Conservation (phyloP, 2,113 vertebrate species). For the Chaetodon trifascialis region DNA sequence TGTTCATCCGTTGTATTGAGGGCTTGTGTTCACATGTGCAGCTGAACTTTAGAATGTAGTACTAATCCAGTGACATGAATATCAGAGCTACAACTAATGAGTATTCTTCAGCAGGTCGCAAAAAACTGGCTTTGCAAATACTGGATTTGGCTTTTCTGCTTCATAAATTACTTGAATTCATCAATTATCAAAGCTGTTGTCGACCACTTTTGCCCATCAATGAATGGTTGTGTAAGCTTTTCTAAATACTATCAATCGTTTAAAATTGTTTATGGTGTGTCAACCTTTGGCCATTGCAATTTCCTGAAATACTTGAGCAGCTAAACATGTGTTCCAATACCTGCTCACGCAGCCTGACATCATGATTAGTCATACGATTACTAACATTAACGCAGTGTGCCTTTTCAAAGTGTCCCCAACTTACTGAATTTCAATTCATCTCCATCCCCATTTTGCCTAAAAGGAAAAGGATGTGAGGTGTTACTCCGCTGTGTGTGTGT, state of each 20-base stretch:
- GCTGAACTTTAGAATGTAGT: neutral
- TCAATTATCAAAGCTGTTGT: too few species aligned
- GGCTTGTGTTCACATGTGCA: neutral
- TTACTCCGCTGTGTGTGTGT: conserved; percentile 13
- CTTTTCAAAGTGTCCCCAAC: conserved; percentile 12
- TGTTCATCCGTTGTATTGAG: neutral
- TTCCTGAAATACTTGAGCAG: too few species aligned
- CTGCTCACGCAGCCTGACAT: neutral
- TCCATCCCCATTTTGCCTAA: neutral
- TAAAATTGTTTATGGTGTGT: too few species aligned
- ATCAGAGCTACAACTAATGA: neutral
- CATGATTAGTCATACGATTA: neutral
- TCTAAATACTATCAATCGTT: neutral
- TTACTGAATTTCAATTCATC: conserved; percentile 49
- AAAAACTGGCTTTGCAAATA: too few species aligned
- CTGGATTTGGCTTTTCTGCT: too few species aligned
- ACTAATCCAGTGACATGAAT: neutral
- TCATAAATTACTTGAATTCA: too few species aligned
- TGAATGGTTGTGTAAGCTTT: neutral
- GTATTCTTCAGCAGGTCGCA: too few species aligned
- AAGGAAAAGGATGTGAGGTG: conserved; percentile 22
- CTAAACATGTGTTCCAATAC: neutral
- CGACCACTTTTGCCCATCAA: neutral
- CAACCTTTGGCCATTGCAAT: too few species aligned
- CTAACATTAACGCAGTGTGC: neutral